Evolutionary conservation across 2,888 invertebrate species (phyloP).

Genomic region (Thera britannica): DNA sequence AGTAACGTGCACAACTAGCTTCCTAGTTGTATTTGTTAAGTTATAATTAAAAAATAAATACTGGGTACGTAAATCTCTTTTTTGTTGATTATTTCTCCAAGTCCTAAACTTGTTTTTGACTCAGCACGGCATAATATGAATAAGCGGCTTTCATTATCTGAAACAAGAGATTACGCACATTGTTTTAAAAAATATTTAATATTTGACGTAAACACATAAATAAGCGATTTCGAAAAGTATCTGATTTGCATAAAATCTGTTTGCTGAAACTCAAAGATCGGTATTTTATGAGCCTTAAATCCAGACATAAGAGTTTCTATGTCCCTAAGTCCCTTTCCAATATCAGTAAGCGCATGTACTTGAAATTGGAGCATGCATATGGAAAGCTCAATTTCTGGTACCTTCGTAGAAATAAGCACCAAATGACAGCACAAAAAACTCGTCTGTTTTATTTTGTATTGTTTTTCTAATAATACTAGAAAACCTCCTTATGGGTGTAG

Average conservation of each 20-base stretch:
- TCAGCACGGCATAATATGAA: conserved; percentile 71
- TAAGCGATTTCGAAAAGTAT: background rate
- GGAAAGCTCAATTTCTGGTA: too few relatives aligned
- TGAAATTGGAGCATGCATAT: conserved; percentile 6
- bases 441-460: too few relatives aligned
- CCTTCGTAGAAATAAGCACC: too few relatives aligned
- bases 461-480: too few relatives aligned
- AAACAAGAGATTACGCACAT: conserved; percentile 44
- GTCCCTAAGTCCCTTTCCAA: conserved; percentile 31
- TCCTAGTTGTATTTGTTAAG: conserved; percentile 45
- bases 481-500: too few relatives aligned
- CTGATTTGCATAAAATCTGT: background rate
- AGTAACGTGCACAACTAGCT: conserved; percentile 51
- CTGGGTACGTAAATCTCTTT: conserved; percentile 26
- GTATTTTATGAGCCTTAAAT: conserved; percentile 17
- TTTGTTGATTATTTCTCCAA: conserved; percentile 16
- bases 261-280: background rate
- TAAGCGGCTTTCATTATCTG: conserved; percentile 79
- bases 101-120: conserved; percentile 56
- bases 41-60: conserved; percentile 47
- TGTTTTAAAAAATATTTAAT: background rate
- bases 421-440: too few relatives aligned
- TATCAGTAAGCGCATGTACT: conserved; percentile 21
- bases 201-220: background rate
- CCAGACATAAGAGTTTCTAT: conserved; percentile 12